Percentiles rank a stretch among this genome's conserved stretches.
Conservation (phyloP, 2,888 invertebrate genomes). For the Dyspetes luteomarginatus region DNA sequence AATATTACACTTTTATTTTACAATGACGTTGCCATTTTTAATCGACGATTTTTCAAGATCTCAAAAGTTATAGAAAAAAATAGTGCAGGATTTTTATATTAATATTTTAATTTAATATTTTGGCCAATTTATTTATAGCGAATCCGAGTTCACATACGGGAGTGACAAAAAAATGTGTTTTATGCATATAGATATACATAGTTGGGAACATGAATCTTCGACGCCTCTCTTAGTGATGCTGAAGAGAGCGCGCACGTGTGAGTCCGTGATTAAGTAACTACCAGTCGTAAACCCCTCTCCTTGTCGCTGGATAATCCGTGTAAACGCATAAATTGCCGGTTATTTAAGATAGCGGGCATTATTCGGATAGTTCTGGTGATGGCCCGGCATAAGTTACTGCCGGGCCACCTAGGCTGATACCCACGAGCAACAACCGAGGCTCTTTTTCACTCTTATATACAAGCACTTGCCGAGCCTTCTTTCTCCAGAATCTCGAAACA, state of each 20-base stretch:
- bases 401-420: constrained; percentile 76
- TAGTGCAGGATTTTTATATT: no score
- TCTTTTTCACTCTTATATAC: constrained; percentile 14
- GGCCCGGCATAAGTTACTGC: constrained; percentile 75
- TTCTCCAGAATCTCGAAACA: constrained; percentile 9
- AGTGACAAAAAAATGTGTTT: neutral
- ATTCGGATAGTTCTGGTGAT: constrained; percentile 78
- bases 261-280: constrained; percentile 78
- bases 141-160: neutral
- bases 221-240: neutral
- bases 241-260: neutral
- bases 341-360: constrained; percentile 79
- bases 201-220: constrained; percentile 13
- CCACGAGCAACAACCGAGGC: constrained; percentile 8
- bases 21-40: no score
- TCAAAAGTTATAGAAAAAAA: no score
- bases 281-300: constrained; percentile 73
- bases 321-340: constrained; percentile 79
- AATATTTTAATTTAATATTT: no score
- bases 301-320: constrained; percentile 76
- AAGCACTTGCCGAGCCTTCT: constrained; percentile 60
- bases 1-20: neutral
- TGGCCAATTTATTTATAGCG: neutral
- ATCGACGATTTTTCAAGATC: no score
- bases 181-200: neutral